Evolutionary conservation across 2,797 vertebrate genomes (phyloP).

Genomic region (Takifugu rubripes): DNA sequence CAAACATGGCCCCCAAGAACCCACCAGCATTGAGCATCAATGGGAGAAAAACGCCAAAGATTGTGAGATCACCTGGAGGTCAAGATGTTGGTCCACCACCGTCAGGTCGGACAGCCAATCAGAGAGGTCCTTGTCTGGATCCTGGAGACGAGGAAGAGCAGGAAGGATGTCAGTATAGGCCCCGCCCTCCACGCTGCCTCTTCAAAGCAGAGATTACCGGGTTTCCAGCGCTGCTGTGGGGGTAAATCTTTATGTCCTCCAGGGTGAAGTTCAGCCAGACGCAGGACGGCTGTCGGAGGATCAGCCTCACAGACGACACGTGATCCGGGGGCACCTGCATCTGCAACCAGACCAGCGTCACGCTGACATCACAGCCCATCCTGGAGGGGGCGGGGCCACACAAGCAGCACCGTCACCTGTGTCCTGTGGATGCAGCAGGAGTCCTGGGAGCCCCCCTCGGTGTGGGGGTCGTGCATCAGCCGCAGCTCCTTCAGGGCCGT

Average conservation of each 20-base stretch:
- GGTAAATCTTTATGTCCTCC: slow-evolving; percentile 84
- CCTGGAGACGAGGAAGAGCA: slow-evolving; percentile 62
- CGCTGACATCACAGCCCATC: background rate
- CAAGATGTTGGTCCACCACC: slow-evolving; percentile 74
- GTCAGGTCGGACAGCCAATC: slow-evolving; percentile 88
- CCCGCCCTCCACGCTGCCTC: background rate
- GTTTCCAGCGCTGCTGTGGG: slow-evolving; percentile 33
- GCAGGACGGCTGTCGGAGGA: slow-evolving; percentile 89
- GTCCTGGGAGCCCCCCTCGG: slow-evolving; percentile 88
- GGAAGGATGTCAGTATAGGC: background rate
- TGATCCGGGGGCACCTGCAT: slow-evolving; percentile 85
- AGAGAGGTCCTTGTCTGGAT: slow-evolving; percentile 79
- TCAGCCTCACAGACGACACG: slow-evolving; percentile 82
- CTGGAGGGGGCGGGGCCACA: background rate
- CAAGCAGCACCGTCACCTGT: slow-evolving; percentile 72
- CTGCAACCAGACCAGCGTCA: slow-evolving; percentile 27
- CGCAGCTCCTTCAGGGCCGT: slow-evolving; percentile 82
- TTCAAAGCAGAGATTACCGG: background rate
- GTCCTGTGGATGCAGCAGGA: slow-evolving; percentile 83
- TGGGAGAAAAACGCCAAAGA: no score
- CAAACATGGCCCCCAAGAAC: background rate
- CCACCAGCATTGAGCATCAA: background rate
- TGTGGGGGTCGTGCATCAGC: slow-evolving; percentile 90
- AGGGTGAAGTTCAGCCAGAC: slow-evolving; percentile 89
- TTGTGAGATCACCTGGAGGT: slow-evolving; percentile 66